Evolutionary conservation across 2,797 vertebrate species (phyloP), one percentile per base, ranked within the genome.

Genomic region (Tokudaia muenninki): DNA sequence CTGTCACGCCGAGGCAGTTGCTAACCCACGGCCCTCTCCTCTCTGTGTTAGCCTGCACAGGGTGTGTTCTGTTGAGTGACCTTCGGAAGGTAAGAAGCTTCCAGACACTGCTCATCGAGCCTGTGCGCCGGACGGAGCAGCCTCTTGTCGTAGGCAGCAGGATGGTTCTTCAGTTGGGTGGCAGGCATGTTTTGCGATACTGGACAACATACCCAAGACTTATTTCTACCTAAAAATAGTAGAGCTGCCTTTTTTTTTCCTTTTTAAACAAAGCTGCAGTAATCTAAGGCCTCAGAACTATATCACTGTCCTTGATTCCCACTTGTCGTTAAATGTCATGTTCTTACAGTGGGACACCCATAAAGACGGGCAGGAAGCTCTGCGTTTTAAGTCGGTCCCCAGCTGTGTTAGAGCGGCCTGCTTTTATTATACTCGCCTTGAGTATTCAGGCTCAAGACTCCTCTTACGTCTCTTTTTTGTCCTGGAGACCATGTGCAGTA

Each of bases 301-400:
- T 65, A 50, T 29, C 74, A 1, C 37, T n/a, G 19, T 24, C 21
- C 61, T 82, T 19, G 52, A 31, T 50, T 47, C 59, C 74, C 21
- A 17, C 41, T 0, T 67, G 84, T 16, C n/a, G 31, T 57, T 52
- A 8, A 52, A 26, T 26, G 26, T 55, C 7, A 4, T 0, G 0
- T 41, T 81, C 63, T 14, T 61, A 13, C 1, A 22, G 0, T 16
- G 63, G 82, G 6, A 17, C 5, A 8, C 0, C 0, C 0, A 0
- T 7, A 29, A 57, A 19, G 8, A 0, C 7, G 44, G 44, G 0
- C 0, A n/a, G n/a, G n/a, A n/a, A n/a, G n/a, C n/a, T n/a, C n/a
- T n/a, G n/a, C n/a, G n/a, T n/a, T n/a, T n/a, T n/a, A n/a, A n/a
- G n/a, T n/a, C n/a, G 2, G 12, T 16, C 14, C 65, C 34, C 29